Evolutionary conservation across 2,113 vertebrate species (phyloP).

Genomic region (Gasterosteus nipponicus): DNA sequence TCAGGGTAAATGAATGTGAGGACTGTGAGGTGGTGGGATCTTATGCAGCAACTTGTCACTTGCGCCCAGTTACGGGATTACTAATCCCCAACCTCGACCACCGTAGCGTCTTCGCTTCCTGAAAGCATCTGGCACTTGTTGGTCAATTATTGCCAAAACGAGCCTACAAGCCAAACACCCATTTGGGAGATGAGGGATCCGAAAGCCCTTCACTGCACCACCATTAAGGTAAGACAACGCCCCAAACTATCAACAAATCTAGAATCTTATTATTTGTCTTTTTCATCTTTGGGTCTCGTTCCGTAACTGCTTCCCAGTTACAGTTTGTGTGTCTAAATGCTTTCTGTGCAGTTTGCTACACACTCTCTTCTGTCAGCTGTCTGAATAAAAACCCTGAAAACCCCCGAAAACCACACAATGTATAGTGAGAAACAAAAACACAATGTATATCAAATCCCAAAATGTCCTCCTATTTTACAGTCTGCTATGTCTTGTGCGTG

Average conservation of each 20-base stretch:
- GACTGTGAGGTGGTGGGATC: neutral
- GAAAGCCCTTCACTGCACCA: neutral
- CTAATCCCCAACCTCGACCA: neutral
- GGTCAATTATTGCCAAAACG: neutral
- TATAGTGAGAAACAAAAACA: neutral
- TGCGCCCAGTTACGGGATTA: neutral
- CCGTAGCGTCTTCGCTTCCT: neutral
- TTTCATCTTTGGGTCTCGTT: neutral
- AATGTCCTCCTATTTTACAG: neutral
- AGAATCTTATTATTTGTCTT: neutral
- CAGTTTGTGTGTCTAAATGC: neutral
- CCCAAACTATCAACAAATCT: neutral
- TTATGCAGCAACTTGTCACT: neutral
- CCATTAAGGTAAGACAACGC: neutral
- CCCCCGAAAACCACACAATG: neutral
- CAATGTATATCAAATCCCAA: neutral
- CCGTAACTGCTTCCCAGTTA: neutral
- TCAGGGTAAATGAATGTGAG: neutral
- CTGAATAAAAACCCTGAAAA: neutral
- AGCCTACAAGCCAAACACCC: neutral
- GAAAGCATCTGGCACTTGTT: neutral
- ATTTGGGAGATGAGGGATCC: neutral
- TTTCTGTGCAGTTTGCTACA: neutral
- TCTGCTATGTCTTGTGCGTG: neutral
- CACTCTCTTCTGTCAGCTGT: neutral